Conservation (phyloP, 1,140 invertebrate species). For the Schlechtendalia chinensis region DNA sequence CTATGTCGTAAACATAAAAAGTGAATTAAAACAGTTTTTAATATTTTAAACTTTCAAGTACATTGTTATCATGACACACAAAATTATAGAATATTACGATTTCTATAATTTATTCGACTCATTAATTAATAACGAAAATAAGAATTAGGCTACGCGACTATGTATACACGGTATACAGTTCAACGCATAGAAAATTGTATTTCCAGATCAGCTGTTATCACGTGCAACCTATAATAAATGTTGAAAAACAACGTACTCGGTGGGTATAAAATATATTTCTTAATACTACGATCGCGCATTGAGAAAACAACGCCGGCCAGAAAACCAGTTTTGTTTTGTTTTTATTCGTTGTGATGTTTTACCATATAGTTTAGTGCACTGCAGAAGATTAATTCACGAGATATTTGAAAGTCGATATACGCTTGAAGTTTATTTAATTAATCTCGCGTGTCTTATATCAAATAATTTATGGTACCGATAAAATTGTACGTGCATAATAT, state of each 20-base stretch:
- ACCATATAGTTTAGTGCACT: not conserved
- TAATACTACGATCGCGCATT: conserved; percentile 15
- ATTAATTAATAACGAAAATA: too few relatives aligned
- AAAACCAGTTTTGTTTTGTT: conserved; percentile 8
- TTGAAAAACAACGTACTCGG: not conserved
- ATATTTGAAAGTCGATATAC: not conserved
- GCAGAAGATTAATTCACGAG: not conserved
- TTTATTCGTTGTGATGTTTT: not conserved
- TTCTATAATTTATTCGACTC: too few relatives aligned
- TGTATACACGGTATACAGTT: too few relatives aligned
- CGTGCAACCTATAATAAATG: not conserved
- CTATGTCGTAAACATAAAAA: too few relatives aligned
- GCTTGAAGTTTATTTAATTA: not conserved
- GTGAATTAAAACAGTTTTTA: too few relatives aligned
- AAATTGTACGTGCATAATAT: not conserved
- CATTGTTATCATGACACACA: too few relatives aligned
- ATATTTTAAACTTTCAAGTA: too few relatives aligned
- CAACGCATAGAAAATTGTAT: too few relatives aligned
- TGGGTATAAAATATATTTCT: not conserved
- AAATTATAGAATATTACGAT: too few relatives aligned
- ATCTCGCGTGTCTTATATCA: not conserved
- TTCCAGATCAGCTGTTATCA: not conserved
- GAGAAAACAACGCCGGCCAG: not conserved
- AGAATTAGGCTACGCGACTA: too few relatives aligned
- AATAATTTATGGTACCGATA: not conserved